Evolutionary conservation across 2,797 vertebrate species (phyloP).

Genomic region (Fringilla coelebs): DNA sequence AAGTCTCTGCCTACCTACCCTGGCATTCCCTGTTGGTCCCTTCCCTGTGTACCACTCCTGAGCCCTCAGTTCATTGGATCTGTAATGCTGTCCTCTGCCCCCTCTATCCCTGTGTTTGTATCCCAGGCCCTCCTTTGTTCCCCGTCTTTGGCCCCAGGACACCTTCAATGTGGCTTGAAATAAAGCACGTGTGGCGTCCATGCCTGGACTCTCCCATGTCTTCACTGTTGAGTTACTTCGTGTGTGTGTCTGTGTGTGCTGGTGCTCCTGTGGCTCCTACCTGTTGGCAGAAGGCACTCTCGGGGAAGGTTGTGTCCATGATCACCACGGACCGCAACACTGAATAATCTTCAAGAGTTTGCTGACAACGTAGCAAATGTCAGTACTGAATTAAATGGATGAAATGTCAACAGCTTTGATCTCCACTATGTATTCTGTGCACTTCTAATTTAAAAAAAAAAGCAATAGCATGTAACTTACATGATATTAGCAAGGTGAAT

Average conservation of each 20-base stretch:
- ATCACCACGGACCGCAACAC: neutral
- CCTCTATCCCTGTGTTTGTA: neutral
- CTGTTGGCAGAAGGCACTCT: neutral
- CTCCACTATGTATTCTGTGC: neutral
- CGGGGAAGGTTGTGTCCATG: neutral
- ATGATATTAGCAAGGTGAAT: neutral
- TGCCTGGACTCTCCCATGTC: neutral
- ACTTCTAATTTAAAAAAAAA: neutral
- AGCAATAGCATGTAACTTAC: neutral
- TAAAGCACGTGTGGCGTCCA: neutral
- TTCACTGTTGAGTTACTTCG: neutral
- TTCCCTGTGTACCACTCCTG: neutral
- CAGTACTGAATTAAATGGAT: neutral
- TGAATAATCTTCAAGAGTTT: neutral
- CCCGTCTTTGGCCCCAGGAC: neutral
- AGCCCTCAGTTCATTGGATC: neutral
- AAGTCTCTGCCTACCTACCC: neutral
- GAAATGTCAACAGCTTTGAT: neutral
- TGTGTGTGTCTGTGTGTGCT: neutral
- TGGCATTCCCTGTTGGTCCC: neutral
- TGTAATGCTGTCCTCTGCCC: neutral
- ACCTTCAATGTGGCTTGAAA: neutral
- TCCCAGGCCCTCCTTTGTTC: neutral
- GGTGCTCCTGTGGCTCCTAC: neutral
- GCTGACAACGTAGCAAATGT: neutral